phyloP scores from a whole-genome alignment of 2,797 vertebrate genomes.

The Scyliorhinus canicula region DNA sequence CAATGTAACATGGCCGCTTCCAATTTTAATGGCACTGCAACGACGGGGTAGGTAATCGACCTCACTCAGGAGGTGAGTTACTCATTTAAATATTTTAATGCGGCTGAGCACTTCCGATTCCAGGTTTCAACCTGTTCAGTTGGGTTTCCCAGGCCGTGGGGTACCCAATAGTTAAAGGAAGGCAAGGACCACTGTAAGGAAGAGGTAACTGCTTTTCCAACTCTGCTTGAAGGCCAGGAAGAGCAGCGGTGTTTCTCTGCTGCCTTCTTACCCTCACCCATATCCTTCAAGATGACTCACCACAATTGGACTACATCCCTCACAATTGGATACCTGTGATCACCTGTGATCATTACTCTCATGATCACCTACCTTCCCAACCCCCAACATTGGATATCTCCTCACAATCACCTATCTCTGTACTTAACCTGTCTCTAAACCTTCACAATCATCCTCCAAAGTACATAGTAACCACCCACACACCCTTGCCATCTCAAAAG shows the following conservation, averaged over 20 bases:
- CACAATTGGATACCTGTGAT: not conserved
- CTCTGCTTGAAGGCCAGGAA: not conserved
- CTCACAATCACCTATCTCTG: not conserved
- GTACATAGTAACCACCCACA: not conserved
- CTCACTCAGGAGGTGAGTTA: not conserved
- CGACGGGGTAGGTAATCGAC: not conserved
- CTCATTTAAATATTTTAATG: not conserved
- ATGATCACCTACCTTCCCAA: not conserved
- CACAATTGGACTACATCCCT: not conserved
- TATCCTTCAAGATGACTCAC: not conserved
- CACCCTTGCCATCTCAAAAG: not conserved
- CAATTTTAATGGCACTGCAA: not conserved
- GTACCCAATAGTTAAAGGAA: no score
- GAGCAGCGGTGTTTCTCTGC: not conserved
- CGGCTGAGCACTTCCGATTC: not conserved
- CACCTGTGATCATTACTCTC: not conserved
- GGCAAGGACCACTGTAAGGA: no score
- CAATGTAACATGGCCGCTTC: not conserved
- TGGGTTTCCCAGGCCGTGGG: not conserved
- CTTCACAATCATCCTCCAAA: not conserved
- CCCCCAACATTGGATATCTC: not conserved
- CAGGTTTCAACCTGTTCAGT: not conserved
- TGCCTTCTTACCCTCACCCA: not conserved
- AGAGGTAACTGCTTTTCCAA: not conserved
- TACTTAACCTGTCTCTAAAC: not conserved